phyloP scores from a whole-genome alignment of 1,140 invertebrate species.

The Oryctes rhinoceros region DNA sequence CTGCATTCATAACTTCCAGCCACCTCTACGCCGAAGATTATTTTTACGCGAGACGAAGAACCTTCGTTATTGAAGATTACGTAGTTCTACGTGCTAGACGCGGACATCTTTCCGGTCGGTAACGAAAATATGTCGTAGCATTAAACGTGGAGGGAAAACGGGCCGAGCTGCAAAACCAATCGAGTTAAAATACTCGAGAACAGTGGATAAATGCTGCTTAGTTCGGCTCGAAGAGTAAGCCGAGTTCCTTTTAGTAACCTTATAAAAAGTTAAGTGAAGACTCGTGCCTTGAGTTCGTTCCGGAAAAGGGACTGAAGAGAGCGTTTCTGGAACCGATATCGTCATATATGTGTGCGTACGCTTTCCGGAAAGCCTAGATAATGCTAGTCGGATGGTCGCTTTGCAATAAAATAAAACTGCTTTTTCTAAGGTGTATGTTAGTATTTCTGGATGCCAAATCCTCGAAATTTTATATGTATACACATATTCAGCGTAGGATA shows the following conservation, averaged over 20 bases:
- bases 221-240: constrained; percentile 22
- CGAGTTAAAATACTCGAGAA: constrained; percentile 31
- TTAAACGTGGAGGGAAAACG: constrained; percentile 15
- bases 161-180: constrained; percentile 25
- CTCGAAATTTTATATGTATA: too few relatives aligned
- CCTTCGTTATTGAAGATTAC: constrained; percentile 19
- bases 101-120: not conserved
- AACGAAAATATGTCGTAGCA: constrained; percentile 31
- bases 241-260: constrained; percentile 27
- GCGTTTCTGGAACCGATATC: not conserved
- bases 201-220: constrained; percentile 35
- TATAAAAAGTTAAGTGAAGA: constrained; percentile 36
- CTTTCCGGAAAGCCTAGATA: constrained; percentile 7
- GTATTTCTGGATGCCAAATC: not conserved
- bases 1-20: not conserved
- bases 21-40: constrained; percentile 18
- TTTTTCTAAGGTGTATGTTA: not conserved
- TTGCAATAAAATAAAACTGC: constrained; percentile 18
- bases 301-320: not conserved
- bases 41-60: not conserved
- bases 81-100: constrained; percentile 21
- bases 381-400: not conserved
- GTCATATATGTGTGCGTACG: not conserved
- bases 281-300: constrained; percentile 14
- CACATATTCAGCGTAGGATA: too few relatives aligned